Evolutionary conservation across 1,140 invertebrate species (phyloP), one percentile per base, ranked within the genome.

Genomic region (Dreissena rostriformis): DNA sequence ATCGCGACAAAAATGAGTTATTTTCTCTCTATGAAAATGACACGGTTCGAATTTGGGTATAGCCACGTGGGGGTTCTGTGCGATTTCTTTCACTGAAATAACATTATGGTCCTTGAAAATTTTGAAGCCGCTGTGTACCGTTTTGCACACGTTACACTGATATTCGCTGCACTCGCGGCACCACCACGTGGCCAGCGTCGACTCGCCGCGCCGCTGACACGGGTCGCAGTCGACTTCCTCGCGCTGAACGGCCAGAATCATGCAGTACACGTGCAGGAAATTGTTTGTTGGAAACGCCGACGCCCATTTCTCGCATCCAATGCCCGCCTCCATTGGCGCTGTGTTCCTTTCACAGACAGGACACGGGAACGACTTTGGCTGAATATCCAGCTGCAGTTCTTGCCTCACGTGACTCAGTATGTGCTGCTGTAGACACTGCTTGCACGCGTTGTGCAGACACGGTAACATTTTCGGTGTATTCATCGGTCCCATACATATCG

Each of bases 81-180:
- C 75, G 51, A 84, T 78, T 5, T 77, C 74, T 61, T 84, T 68
- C 10, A 84, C 82, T 19, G 73, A 17, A 28, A 84, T 53, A 22
- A 84, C 82, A 39, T 57, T 57, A 28, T 84, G 82, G 53, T 84
- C 26, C 76, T 70, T 71, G 39, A 84, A 84, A 26, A 77, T 57
- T 29, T 78, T 78, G 51, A 84, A 84, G 39, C 82, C 82, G 28
- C 74, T 29, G 29, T 84, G 82, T 17, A 84, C 82, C 8, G 74
- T 84, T 29, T 77, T 84, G 29, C 82, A 84, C 8, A 77, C 75
- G 29, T 84, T 78, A 51, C 82, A 84, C 17, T 77, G 75, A 52
- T 72, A 84, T 24, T 84, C 82, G 24, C 82, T 72, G 63, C 82
- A 84, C 63, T 84, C 82, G 19, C 73, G 52, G 61, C 82, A 84